Percentiles rank a stretch among this genome's conserved stretches.
Conservation (phyloP, 1,140 invertebrate genomes). For the Drosophila virilis region DNA sequence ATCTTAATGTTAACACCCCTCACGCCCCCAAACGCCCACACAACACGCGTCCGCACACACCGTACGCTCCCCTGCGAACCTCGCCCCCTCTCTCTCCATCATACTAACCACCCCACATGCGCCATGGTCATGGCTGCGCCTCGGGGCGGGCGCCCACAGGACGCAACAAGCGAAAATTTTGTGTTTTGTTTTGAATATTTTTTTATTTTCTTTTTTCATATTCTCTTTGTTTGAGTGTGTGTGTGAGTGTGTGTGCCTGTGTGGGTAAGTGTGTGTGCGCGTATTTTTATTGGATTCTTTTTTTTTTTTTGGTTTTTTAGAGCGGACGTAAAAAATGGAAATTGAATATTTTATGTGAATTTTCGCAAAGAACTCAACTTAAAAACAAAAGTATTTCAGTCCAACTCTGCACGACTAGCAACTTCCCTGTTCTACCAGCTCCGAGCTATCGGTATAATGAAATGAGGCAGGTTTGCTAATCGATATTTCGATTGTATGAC, state of each 20-base stretch:
- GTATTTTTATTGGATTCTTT: slow-evolving; percentile 44
- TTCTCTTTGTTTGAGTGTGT: slow-evolving; percentile 28
- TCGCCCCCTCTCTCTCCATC: not conserved
- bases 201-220: slow-evolving; percentile 22
- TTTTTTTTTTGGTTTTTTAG: slow-evolving; percentile 34
- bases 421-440: not conserved
- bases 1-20: slow-evolving; percentile 17
- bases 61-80: not conserved
- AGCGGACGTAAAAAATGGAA: slow-evolving; percentile 43
- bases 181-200: slow-evolving; percentile 35
- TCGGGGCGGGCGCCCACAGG: slow-evolving; percentile 23
- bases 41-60: not conserved
- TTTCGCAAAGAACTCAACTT: slow-evolving; percentile 32
- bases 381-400: slow-evolving; percentile 17
- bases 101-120: not conserved
- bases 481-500: too few relatives aligned
- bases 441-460: not conserved
- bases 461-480: too few relatives aligned
- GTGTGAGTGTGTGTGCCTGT: slow-evolving; percentile 16
- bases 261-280: slow-evolving; percentile 19
- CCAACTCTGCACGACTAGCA: not conserved
- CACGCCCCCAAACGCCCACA: not conserved
- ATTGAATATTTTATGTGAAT: slow-evolving; percentile 63
- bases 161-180: slow-evolving; percentile 46
- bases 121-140: not conserved